A percentile compares a stretch with the other conserved stretches of the same genome.
These are phyloP conservation scores for Connochaetes taurinus DNA, from an alignment of 2,113 vertebrate genomes.

Conservation along the genomic window DNA sequence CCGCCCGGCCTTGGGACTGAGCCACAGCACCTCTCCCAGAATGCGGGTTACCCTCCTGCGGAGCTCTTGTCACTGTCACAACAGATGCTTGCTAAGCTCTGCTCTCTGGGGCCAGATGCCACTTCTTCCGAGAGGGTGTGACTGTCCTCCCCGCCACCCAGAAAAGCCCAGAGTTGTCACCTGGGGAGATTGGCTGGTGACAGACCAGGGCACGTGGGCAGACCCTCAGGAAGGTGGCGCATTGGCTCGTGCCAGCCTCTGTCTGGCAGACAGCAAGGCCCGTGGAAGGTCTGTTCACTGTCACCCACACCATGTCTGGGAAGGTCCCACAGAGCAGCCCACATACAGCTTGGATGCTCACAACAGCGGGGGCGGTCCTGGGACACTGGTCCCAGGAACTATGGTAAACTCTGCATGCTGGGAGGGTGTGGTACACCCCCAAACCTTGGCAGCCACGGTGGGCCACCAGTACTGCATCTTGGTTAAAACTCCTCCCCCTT, in stretches of 20 bases:
- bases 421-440: not conserved
- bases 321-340: not conserved
- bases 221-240: not conserved
- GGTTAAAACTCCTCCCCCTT: not conserved
- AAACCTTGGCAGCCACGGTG: not conserved
- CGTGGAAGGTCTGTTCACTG: not conserved
- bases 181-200: not conserved
- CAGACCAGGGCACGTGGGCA: not conserved
- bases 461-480: not conserved
- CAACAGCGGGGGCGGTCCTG: not conserved
- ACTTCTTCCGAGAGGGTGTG: not conserved
- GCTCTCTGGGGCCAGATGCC: not conserved
- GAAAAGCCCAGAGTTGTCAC: not conserved
- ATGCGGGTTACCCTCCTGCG: not conserved
- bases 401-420: not conserved
- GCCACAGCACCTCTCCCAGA: not conserved
- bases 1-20: not conserved
- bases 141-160: not conserved
- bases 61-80: not conserved
- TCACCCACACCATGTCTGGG: fast-evolving
- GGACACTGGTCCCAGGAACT: not conserved
- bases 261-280: not conserved
- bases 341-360: not conserved
- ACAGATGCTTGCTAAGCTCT: not conserved
- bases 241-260: not conserved